Percentiles rank a stretch among this genome's conserved stretches.
These are phyloP conservation scores for Drosophila orena DNA, from an alignment of 1,140 invertebrate genomes.

Conservation along the genomic window DNA sequence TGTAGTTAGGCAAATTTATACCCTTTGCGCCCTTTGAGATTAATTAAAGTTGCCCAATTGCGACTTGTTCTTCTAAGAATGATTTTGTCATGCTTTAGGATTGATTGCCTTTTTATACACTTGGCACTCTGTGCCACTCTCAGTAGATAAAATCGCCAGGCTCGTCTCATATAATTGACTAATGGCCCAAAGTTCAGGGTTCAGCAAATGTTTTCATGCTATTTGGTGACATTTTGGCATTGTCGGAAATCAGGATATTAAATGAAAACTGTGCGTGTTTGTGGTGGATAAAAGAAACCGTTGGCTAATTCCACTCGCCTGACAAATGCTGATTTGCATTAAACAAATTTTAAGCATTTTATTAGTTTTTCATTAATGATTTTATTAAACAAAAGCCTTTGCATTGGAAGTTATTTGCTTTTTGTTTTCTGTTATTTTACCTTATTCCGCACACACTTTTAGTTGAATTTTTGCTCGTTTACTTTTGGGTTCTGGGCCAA, in stretches of 20 bases:
- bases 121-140: slow-evolving; percentile 30
- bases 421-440: not conserved
- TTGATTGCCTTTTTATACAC: slow-evolving; percentile 46
- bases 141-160: slow-evolving; percentile 8
- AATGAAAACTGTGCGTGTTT: slow-evolving; percentile 11
- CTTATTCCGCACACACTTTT: not conserved
- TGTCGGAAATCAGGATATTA: slow-evolving; percentile 5
- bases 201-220: slow-evolving; percentile 18
- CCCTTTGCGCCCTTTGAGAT: not conserved
- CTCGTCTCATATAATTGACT: slow-evolving; percentile 33
- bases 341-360: not conserved
- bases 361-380: not conserved
- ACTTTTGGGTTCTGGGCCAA: not conserved
- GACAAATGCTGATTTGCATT: not conserved
- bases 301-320: slow-evolving; percentile 11
- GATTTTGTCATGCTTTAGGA: slow-evolving; percentile 9
- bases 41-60: slow-evolving; percentile 28
- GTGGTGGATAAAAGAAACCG: slow-evolving; percentile 3
- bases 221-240: slow-evolving; percentile 28
- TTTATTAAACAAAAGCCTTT: not conserved
- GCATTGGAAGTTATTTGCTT: not conserved
- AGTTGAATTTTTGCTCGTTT: not conserved
- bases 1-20: slow-evolving; percentile 14
- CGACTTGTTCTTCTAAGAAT: slow-evolving; percentile 15
- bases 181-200: slow-evolving; percentile 47